Conservation (phyloP, 2,888 invertebrate species). For the Pocota personata region DNA sequence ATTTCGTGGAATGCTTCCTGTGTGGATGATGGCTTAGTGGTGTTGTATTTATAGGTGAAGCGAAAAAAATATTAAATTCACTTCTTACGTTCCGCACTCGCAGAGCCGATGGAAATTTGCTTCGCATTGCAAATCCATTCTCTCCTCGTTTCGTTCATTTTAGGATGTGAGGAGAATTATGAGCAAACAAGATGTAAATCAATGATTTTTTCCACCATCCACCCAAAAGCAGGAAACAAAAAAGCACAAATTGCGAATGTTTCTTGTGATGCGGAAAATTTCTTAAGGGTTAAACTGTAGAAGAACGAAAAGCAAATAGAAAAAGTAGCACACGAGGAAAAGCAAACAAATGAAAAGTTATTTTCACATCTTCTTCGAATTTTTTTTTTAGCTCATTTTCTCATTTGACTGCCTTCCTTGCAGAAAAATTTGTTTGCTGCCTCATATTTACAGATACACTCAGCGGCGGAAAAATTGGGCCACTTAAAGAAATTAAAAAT, state of each 20-base stretch:
- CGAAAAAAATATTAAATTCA: conserved; percentile 18
- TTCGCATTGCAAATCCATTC: conserved; percentile 51
- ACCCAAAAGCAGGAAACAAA: neutral
- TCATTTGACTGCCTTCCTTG: conserved; percentile 5
- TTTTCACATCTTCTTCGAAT: conserved; percentile 55
- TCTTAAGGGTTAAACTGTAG: conserved; percentile 63
- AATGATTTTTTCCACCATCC: conserved; percentile 46
- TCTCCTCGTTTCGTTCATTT: neutral
- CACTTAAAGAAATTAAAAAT: neutral
- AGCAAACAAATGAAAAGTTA: conserved; percentile 61
- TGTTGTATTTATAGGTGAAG: conserved; percentile 53
- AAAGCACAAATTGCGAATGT: conserved; percentile 41
- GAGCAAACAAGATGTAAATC: conserved; percentile 73
- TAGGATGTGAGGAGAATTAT: conserved; percentile 55
- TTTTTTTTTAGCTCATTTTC: conserved; percentile 6
- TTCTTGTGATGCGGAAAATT: conserved; percentile 58
- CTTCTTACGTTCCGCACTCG: conserved; percentile 7
- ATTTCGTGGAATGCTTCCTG: conserved; percentile 50
- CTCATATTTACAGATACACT: neutral
- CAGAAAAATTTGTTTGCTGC: neutral
- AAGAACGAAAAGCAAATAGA: conserved; percentile 32
- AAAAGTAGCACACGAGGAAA: conserved; percentile 15
- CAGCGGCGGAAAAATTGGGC: neutral
- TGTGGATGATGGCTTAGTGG: conserved; percentile 6
- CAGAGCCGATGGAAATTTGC: too few relatives aligned